Evolutionary conservation across 1,140 invertebrate species (phyloP), one percentile per base, ranked within the genome.

Genomic region (Drosophila orena): DNA sequence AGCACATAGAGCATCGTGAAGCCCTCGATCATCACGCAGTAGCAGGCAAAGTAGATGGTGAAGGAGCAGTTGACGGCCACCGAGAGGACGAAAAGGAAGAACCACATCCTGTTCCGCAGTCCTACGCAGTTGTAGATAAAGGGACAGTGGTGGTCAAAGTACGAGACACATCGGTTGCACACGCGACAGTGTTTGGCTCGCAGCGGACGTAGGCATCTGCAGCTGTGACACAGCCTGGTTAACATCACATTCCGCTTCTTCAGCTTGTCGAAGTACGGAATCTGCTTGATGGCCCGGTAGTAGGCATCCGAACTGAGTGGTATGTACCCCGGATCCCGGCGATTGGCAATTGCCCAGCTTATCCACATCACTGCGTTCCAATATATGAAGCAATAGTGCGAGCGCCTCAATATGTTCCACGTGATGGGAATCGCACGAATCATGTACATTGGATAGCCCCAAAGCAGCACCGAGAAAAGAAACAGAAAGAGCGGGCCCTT

Each of bases 71-170:
- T 97, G 56, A 97, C 95, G 2, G 97, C 96, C 30, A 98, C 94
- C 79, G 96, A 96, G 93, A 97, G 94, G 0, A 97, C 96, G 91
- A 98, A 98, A 44, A 97, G 92, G 91, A 97, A 97, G 93, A 98
- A 98, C 97, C 97, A 98, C 93, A 97, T 97, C 88, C 96, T 94
- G 91, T 97, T 97, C 43, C 95, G 94, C 17, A 97, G 92, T 3
- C 97, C 97, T 10, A 99, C 97, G 92, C 98, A 99, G 90, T 98
- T 98, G 91, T 98, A 97, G 74, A 99, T 97, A 86, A 98, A 98
- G 0, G 97, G 97, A 91, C 98, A 99, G 81, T 99, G 98, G 92
- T 99, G 98, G 91, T 99, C 98, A 80, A 98, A 98, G 89, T 97
- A 97, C 1, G 96, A 95, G 2, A 98, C 97, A 91, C 97, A 99